phyloP scores from a whole-genome alignment of 2,888 invertebrate species.

The Sicus ferrugineus region DNA sequence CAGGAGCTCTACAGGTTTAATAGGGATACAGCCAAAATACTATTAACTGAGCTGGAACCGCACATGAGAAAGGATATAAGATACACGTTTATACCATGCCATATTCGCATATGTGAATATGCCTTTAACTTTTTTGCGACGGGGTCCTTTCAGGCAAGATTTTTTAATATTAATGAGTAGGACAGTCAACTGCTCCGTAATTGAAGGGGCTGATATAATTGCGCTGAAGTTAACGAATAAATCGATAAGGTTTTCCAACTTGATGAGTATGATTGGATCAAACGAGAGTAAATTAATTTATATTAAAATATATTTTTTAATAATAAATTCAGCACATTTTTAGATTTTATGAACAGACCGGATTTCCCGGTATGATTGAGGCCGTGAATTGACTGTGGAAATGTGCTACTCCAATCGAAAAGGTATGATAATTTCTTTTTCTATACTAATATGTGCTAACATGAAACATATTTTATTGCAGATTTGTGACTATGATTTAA shows the following conservation, averaged over 20 bases:
- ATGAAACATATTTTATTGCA: background rate
- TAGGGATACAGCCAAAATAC: background rate
- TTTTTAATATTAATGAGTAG: background rate
- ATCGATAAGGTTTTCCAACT: background rate
- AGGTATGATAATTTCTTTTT: background rate
- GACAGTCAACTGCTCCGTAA: background rate
- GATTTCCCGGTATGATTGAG: constrained; percentile 34
- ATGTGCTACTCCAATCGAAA: constrained; percentile 30
- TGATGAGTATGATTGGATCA: background rate
- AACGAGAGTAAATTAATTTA: background rate
- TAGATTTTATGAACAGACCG: constrained; percentile 27
- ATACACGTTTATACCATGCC: background rate
- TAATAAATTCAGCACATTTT: background rate
- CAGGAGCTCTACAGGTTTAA: background rate
- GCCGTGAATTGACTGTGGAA: constrained; percentile 26
- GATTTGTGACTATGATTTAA: background rate
- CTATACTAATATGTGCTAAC: background rate
- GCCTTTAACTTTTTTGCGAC: background rate
- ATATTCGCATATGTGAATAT: background rate
- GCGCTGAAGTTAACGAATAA: background rate
- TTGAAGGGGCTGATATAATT: background rate
- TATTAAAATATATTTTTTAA: background rate
- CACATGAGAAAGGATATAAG: background rate
- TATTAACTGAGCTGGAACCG: background rate
- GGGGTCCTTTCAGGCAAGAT: background rate